Evolutionary conservation across 2,888 invertebrate species (phyloP).

Genomic region (Globia sparganii): DNA sequence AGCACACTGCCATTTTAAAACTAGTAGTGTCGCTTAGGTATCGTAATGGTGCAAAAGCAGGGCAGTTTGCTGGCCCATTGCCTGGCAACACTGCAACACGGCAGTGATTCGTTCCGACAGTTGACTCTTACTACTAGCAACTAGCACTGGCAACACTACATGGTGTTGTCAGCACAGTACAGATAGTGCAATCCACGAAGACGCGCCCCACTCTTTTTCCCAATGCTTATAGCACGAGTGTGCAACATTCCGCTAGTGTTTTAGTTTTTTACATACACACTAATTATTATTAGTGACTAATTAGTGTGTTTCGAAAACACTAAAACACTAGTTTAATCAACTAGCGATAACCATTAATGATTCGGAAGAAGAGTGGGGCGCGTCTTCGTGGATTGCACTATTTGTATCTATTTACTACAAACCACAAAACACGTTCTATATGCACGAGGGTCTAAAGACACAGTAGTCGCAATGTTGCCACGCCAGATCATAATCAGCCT

Average conservation of each 20-base stretch:
- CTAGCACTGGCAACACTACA: slow-evolving; percentile 10
- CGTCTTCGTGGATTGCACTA: too few species aligned
- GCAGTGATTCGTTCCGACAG: slow-evolving; percentile 47
- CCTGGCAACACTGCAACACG: slow-evolving; percentile 8
- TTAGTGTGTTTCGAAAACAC: too few species aligned
- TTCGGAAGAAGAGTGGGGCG: too few species aligned
- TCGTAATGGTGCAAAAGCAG: slow-evolving; percentile 33
- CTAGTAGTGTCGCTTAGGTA: slow-evolving; percentile 34
- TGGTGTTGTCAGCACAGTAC: neutral
- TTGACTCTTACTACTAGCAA: slow-evolving; percentile 27
- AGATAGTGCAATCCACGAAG: too few species aligned
- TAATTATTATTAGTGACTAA: too few species aligned
- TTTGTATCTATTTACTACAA: neutral
- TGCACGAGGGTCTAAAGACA: neutral
- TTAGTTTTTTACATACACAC: too few species aligned
- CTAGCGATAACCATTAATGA: too few species aligned
- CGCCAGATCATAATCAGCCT: too few species aligned
- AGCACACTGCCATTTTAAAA: slow-evolving; percentile 25
- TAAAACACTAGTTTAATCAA: too few species aligned
- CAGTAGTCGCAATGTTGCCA: neutral
- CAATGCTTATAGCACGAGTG: too few species aligned
- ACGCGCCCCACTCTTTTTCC: too few species aligned
- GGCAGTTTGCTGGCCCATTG: slow-evolving; percentile 55
- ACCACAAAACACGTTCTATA: neutral
- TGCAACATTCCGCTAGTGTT: too few species aligned